Evolutionary conservation across 2,797 vertebrate species (phyloP), one percentile per base, ranked within the genome.

Genomic region (Myotis daubentonii): DNA sequence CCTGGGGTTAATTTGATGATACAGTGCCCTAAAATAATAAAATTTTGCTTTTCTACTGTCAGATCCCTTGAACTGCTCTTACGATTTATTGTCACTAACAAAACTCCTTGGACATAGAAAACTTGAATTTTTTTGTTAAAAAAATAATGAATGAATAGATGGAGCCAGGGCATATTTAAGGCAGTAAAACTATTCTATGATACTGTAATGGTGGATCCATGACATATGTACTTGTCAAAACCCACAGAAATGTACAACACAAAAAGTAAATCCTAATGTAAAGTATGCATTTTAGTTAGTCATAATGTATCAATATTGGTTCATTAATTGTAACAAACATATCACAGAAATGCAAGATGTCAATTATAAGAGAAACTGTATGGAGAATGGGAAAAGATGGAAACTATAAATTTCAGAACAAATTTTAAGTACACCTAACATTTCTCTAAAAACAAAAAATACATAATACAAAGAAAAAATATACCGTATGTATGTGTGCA

Each of bases 1-100:
- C 17, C 6, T 80, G 28, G 25, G 22, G 13, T 86, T 93, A 81
- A 92, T 78, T 66, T 53, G 23, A 38, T 82, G 8, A 82, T 55
- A 76, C 4, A 70, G 8, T 10, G 28, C n/a, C 28, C 9, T n/a
- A 38, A 1, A 76, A 60, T 7, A 71, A 51, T 85, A 82, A 19
- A 70, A 20, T 53, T 83, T 80, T 85, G 22, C 38, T 80, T 68
- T 85, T 23, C 12, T 66, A 44, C 17, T 79, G 30, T 76, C 38
- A 91, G 23, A 83, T 79, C 16, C 16, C 4, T 68, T 57, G n/a
- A 44, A 33, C 28, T 25, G 28, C 11, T 47, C 5, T 62, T 87
- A 38, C 2, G 10, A n/a, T 78, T 92, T 78, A 62, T 71, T 22
- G 41, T 72, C n/a, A 60, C 55, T 19, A 66, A 25, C 38, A 88